Base-by-base conservation (phyloP, 2,797 vertebrate species). In the Chelon auratus region DNA sequence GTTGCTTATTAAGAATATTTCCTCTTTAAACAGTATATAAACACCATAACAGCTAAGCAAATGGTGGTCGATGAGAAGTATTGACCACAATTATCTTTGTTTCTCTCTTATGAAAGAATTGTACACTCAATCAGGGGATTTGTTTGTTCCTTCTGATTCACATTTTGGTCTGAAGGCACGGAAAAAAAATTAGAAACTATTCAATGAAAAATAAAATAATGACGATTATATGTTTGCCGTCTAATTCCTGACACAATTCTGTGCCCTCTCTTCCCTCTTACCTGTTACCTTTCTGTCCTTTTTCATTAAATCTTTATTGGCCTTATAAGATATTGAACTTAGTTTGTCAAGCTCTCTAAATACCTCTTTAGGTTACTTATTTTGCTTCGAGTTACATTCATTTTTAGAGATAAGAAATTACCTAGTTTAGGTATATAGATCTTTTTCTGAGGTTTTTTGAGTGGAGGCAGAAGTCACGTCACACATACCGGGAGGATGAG, bases 181-280 rank as follows among this genome's bases (percentile, higher is more conserved):
- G 80, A 26, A 79, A 83, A 88, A 83, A 88, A 86, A 74, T 74
- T 93, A 91, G 90, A 92, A 93, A 90, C 71, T 93, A 92, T 94
- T 93, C 84, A 93, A 93, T 92, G 87, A 91, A 92, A 90, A 94
- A 93, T 93, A 93, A 95, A 94, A 94, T 90, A 92, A 90, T 93
- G 85, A 88, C 74, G 91, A 89, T 88, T 80, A 89, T 82, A 75
- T 54, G 12, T 77, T 75, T 83, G 64, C 18, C 36, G 75, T 78
- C 33, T 77, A 37, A 87, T 91, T 89, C 50, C 61, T 83, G 76
- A 67, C 60, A 40, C 42, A 42, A 57, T 68, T 65, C 18, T 45
- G 13, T 65, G 1, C 53, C 59, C n/a, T n/a, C n/a, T 26, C 24
- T 71, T 13, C 52, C 22, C 22, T 68, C 22, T 43, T 50, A 9